Evolutionary conservation across 2,797 vertebrate species (phyloP).

Genomic region (Mormyrus hasselquistii): DNA sequence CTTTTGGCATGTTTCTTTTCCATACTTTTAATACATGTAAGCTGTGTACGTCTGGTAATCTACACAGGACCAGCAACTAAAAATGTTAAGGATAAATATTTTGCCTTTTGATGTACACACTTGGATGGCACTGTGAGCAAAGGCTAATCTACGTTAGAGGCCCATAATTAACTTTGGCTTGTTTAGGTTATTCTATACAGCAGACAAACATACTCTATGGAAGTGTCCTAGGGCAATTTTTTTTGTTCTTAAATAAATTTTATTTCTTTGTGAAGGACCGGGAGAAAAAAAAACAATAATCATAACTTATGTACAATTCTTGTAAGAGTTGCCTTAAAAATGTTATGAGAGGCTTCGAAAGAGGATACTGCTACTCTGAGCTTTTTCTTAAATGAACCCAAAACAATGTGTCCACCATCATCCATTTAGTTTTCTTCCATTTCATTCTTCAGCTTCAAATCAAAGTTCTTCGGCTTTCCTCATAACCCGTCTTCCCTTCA

Average conservation of each 20-base stretch:
- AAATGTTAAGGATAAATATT: conserved; percentile 3
- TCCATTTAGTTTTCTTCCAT: conserved; percentile 54
- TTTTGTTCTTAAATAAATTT: conserved; percentile 72
- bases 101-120: conserved; percentile 6
- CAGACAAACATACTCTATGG: conserved; percentile 41
- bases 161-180: conserved; percentile 34
- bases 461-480: conserved; percentile 51
- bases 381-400: conserved; percentile 56
- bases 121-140: background rate
- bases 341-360: conserved; percentile 62
- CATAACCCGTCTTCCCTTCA: conserved; percentile 47
- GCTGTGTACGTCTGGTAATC: background rate
- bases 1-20: background rate
- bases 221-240: conserved; percentile 33
- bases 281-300: conserved; percentile 57
- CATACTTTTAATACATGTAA: background rate
- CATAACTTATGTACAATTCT: conserved; percentile 76
- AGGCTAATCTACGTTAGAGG: conserved; percentile 15
- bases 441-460: conserved; percentile 45
- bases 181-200: conserved; percentile 27
- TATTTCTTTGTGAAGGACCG: conserved; percentile 76
- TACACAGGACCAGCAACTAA: background rate
- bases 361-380: conserved; percentile 64
- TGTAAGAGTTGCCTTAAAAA: conserved; percentile 64
- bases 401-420: conserved; percentile 62